These are phyloP conservation scores for Myotis brandtii DNA, from an alignment of 2,113 vertebrate species.

Conservation along the genomic window DNA sequence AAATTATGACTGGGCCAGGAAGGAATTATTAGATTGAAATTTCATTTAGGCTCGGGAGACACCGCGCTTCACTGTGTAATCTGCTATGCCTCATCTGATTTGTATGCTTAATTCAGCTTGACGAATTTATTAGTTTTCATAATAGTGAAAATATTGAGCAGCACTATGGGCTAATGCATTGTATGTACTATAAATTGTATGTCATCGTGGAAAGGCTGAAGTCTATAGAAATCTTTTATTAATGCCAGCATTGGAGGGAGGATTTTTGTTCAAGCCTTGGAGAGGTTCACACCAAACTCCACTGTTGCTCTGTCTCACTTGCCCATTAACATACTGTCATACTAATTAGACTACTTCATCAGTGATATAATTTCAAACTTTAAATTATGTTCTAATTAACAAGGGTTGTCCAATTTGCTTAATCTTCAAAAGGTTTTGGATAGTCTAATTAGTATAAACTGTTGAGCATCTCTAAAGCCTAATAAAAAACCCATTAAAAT, in stretches of 20 bases:
- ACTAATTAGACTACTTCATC: slow-evolving; percentile 94
- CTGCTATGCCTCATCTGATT: slow-evolving; percentile 91
- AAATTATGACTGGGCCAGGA: slow-evolving; percentile 90
- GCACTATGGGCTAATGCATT: slow-evolving; percentile 88
- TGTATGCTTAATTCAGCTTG: slow-evolving; percentile 92
- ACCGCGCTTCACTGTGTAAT: slow-evolving; percentile 91
- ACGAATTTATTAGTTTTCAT: slow-evolving; percentile 93
- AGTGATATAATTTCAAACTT: slow-evolving; percentile 95
- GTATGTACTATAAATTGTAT: slow-evolving; percentile 91
- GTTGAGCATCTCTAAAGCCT: slow-evolving; percentile 84
- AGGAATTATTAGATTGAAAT: slow-evolving; percentile 94
- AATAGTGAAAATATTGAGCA: slow-evolving; percentile 89
- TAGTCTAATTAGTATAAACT: slow-evolving; percentile 90
- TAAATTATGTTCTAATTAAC: slow-evolving; percentile 97
- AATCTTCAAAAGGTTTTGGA: slow-evolving; percentile 90
- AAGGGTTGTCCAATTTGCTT: slow-evolving; percentile 93
- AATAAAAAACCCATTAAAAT: slow-evolving; percentile 80
- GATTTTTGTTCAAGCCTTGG: slow-evolving; percentile 87
- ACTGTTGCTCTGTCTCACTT: slow-evolving; percentile 86
- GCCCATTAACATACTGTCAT: slow-evolving; percentile 92
- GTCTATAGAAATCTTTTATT: slow-evolving; percentile 93
- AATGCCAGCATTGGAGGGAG: slow-evolving; percentile 87
- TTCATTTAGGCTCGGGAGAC: slow-evolving; percentile 93
- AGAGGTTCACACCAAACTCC: slow-evolving; percentile 89
- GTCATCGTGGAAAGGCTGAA: slow-evolving; percentile 88